phyloP scores from a whole-genome alignment of 2,888 invertebrate genomes.

The Ochlodes sylvanus region DNA sequence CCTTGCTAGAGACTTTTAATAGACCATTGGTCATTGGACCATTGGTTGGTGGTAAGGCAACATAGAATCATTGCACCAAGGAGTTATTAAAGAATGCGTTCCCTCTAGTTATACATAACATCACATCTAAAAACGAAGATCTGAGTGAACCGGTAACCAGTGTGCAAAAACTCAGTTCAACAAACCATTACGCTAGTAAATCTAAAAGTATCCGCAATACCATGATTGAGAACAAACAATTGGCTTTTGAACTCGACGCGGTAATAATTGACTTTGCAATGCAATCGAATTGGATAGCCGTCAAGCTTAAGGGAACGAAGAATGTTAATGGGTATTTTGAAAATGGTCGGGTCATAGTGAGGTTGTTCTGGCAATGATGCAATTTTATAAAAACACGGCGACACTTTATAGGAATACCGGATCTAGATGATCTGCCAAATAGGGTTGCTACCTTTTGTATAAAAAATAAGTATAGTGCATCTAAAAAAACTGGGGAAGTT shows the following conservation, averaged over 20 bases:
- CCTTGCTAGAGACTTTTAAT: no score
- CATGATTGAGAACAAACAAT: neutral
- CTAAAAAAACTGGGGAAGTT: no score
- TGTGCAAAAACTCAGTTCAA: constrained; percentile 72
- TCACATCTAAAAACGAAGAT: constrained; percentile 52
- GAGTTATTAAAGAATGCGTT: constrained; percentile 3
- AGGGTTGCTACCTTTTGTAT: no score
- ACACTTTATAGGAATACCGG: constrained; percentile 9
- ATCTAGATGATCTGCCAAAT: constrained; percentile 4
- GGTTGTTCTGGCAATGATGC: constrained; percentile 5
- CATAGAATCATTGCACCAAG: neutral
- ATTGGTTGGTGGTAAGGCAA: no score
- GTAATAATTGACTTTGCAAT: constrained; percentile 14
- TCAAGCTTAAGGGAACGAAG: neutral
- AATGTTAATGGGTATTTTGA: neutral
- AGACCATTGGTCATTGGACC: no score
- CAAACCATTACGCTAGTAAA: constrained; percentile 54
- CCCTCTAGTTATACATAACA: constrained; percentile 15
- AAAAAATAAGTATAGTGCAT: no score
- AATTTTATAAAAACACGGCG: constrained; percentile 24
- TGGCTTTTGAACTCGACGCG: neutral
- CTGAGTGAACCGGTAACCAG: constrained; percentile 59
- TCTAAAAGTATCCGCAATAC: constrained; percentile 2
- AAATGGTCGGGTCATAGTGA: neutral
- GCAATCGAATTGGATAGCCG: constrained; percentile 9